Percentiles rank a stretch among this genome's conserved stretches.
Evolutionary conservation across 2,888 invertebrate genomes (phyloP).

Genomic region (Phasia obesa): DNA sequence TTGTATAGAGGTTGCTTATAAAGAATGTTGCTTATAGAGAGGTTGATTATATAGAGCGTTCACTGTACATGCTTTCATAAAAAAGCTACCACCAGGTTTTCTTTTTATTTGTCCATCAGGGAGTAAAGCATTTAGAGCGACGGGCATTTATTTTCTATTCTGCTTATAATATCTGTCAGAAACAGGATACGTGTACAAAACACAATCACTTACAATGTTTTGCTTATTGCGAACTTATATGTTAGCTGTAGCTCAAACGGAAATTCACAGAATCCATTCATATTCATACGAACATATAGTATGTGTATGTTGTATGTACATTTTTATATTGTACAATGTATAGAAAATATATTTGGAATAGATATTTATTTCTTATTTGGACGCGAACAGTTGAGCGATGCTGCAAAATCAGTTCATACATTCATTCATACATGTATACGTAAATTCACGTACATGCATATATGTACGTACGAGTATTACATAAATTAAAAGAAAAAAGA

Average conservation of each 20-base stretch:
- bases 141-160: slow-evolving; percentile 80
- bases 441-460: no score
- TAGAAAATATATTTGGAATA: slow-evolving; percentile 72
- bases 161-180: slow-evolving; percentile 81
- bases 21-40: no score
- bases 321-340: no score
- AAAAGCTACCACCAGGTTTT: slow-evolving; percentile 61
- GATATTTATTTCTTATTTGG: slow-evolving; percentile 79
- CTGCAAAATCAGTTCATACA: slow-evolving; percentile 40
- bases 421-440: background rate
- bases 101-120: slow-evolving; percentile 56
- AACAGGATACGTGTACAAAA: slow-evolving; percentile 76
- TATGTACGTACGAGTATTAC: no score
- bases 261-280: no score
- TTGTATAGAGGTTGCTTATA: no score
- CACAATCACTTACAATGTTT: slow-evolving; percentile 69
- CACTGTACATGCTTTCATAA: no score
- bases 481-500: slow-evolving; percentile 11
- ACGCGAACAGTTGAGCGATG: slow-evolving; percentile 71
- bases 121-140: slow-evolving; percentile 77
- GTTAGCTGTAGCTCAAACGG: no score
- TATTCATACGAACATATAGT: no score
- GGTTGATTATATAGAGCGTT: no score
- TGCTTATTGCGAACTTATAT: slow-evolving; percentile 39
- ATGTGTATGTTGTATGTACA: slow-evolving; percentile 14